phyloP scores from a whole-genome alignment of 2,797 vertebrate genomes.

The Sebastes matsubarae region DNA sequence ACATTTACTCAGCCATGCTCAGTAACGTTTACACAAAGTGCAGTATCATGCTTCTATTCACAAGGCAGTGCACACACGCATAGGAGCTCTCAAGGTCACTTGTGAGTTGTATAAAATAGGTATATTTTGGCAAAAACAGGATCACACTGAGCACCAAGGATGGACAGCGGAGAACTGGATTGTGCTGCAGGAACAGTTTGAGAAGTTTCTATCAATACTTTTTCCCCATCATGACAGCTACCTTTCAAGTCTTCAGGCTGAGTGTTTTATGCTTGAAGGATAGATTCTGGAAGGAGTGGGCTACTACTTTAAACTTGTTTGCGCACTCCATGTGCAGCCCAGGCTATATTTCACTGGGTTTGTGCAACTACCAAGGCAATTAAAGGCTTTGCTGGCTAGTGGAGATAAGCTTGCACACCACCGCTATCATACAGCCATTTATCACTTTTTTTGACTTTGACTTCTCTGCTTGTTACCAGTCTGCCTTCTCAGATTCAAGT shows the following conservation, averaged over 20 bases:
- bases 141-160: not conserved
- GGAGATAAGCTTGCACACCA: slow-evolving; percentile 51
- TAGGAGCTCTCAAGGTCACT: not conserved
- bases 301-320: slow-evolving; percentile 42
- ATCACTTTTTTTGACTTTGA: slow-evolving; percentile 45
- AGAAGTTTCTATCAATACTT: slow-evolving; percentile 1
- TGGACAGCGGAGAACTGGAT: not conserved
- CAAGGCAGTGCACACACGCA: not conserved
- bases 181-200: not conserved
- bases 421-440: slow-evolving; percentile 40
- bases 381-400: slow-evolving; percentile 56
- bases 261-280: slow-evolving; percentile 29
- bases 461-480: slow-evolving; percentile 29
- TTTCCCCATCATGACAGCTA: slow-evolving; percentile 17
- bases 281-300: not conserved
- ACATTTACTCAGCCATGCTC: not conserved
- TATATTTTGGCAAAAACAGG: slow-evolving; percentile 1
- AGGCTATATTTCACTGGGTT: slow-evolving; percentile 35
- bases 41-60: not conserved
- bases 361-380: slow-evolving; percentile 49
- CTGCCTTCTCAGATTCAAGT: slow-evolving; percentile 12
- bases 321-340: not conserved
- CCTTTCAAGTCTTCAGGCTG: slow-evolving; percentile 21
- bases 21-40: not conserved
- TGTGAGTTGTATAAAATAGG: not conserved